Evolutionary conservation across 64 coral and sea anemone species (phyloP).

Genomic region (Porites lutea): DNA sequence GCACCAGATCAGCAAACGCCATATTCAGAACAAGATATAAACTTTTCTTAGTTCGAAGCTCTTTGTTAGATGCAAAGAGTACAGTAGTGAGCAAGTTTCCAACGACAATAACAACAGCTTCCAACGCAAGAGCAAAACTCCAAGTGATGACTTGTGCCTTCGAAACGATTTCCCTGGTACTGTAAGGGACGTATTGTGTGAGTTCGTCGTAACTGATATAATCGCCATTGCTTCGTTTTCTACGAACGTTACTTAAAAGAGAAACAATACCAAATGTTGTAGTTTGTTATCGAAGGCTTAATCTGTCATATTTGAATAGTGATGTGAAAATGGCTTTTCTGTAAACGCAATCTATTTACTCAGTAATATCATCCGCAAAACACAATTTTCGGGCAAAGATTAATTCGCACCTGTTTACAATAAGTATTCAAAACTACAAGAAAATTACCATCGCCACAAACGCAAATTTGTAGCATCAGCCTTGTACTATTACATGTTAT

Average conservation of each 20-base stretch:
- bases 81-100: not conserved
- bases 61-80: not conserved
- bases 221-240: not conserved
- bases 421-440: no score
- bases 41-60: slow-evolving; percentile 3
- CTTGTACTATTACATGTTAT: no score
- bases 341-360: no score
- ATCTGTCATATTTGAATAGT: no score
- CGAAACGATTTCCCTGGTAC: not conserved
- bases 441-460: no score
- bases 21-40: not conserved
- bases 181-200: not conserved
- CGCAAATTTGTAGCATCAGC: no score
- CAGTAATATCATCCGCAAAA: no score
- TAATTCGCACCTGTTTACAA: no score
- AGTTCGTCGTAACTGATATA: not conserved
- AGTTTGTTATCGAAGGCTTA: no score
- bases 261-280: no score
- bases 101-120: not conserved
- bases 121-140: not conserved
- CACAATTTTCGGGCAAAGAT: no score
- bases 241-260: not conserved
- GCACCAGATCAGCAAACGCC: not conserved
- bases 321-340: no score
- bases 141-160: not conserved